Conservation (phyloP, 2,888 invertebrate genomes). For the Agrochola litura region DNA sequence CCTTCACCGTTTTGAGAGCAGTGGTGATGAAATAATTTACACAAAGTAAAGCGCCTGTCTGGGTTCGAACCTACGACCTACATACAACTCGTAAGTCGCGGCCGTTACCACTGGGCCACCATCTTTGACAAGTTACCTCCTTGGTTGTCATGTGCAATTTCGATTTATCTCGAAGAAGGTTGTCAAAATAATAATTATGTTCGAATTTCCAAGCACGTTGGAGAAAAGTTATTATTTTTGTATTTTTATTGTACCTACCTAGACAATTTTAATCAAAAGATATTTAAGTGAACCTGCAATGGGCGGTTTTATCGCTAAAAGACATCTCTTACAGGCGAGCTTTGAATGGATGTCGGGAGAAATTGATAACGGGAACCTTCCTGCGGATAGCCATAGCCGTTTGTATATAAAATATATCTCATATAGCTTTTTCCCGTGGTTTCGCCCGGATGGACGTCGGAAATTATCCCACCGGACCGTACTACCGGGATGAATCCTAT, state of each 20-base stretch:
- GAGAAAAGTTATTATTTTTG: background rate
- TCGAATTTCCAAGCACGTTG: too few species aligned
- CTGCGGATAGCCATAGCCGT: background rate
- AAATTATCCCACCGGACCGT: background rate
- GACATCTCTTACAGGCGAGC: conserved; percentile 13
- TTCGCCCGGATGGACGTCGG: background rate
- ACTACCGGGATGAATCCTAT: background rate
- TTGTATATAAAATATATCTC: background rate
- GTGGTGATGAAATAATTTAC: too few species aligned
- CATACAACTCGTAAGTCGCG: too few species aligned
- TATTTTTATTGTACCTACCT: background rate
- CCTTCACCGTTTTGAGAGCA: too few species aligned
- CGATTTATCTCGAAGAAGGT: too few species aligned
- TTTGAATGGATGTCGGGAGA: background rate
- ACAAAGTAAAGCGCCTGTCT: too few species aligned
- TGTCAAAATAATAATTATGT: too few species aligned
- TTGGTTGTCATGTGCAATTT: too few species aligned
- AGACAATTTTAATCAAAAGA: background rate
- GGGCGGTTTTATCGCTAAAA: conserved; percentile 7
- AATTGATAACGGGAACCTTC: conserved; percentile 10
- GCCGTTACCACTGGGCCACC: too few species aligned
- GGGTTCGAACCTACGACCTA: too few species aligned
- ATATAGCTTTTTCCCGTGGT: background rate
- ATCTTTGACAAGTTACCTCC: too few species aligned
- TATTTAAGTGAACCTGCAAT: background rate